Base-by-base conservation (phyloP, 2,888 invertebrate species). In the Eledona agricola region DNA sequence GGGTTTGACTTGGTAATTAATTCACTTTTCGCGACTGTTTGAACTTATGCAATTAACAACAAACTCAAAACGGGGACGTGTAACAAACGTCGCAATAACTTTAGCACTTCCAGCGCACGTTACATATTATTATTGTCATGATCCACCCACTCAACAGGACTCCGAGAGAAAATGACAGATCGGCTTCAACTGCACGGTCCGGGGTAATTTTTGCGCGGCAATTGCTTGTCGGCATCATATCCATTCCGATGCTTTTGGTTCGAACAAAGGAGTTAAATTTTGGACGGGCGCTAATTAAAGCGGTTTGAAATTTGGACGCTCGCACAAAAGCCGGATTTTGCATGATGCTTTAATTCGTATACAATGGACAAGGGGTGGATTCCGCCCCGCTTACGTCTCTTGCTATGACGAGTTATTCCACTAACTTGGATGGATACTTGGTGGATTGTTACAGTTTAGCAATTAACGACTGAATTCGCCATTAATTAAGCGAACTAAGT, bases 381-480 rank as follows among this genome's bases (percentile, higher is more conserved):
- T 12, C 29, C 20, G 31, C 29, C 7, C 26, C 12, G 11, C 20
- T 13, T 42, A 38, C 16, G 20, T 34, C 7, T 17, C 16, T 7
- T 11, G 28, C 11, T 31, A 4, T 15, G 10, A 29, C 12, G 15
- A 11, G 13, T 13, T 29, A 12, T 11, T 11, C 9, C 29, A 29
- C 29, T 13, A n/a, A 40, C 42, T 42, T 22, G 13, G 22, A 42
- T 6, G 10, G 42, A 42, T 42, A 22, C 29, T 42, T 42, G 20
- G 4, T 20, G 42, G 31, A 31, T 20, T 42, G 42, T 42, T 42
- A 20, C 29, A 31, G 15, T 29, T 13, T 31, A 9, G 29, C 22
- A 42, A 42, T 42, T 42, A 42, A n/a, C 42, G 28, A 42, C 31
- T 20, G 29, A 42, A 13, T 42, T 42, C 28, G 29, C 20, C 22